Percentiles rank a stretch among this genome's conserved stretches.
Evolutionary conservation across 2,888 invertebrate species (phyloP).

Genomic region (Euplagia quadripunctaria): DNA sequence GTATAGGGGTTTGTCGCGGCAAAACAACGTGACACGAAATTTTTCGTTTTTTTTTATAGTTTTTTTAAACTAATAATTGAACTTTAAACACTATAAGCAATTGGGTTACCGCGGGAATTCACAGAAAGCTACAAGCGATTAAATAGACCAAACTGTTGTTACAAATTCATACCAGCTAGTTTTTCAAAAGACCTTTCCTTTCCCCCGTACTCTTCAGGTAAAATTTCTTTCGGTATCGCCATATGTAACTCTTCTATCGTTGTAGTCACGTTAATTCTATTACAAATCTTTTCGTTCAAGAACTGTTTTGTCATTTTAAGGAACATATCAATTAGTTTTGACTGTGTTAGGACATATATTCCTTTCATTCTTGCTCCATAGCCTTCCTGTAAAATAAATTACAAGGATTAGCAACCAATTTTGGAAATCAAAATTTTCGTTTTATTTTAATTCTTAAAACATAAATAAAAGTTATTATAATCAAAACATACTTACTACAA

Average conservation of each 20-base stretch:
- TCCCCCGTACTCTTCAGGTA: slow-evolving; percentile 68
- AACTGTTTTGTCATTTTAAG: slow-evolving; percentile 65
- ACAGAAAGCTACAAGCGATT: too few relatives aligned
- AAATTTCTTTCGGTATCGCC: slow-evolving; percentile 52
- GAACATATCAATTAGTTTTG: slow-evolving; percentile 67
- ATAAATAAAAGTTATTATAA: too few relatives aligned
- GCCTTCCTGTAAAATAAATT: slow-evolving; percentile 53
- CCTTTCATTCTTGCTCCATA: slow-evolving; percentile 54
- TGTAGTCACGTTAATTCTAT: slow-evolving; percentile 42
- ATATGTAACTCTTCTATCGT: slow-evolving; percentile 49
- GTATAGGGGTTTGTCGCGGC: too few relatives aligned
- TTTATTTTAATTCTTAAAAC: too few relatives aligned
- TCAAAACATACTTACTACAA: slow-evolving; percentile 46
- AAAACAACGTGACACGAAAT: too few relatives aligned
- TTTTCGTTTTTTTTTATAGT: too few relatives aligned
- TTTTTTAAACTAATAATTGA: too few relatives aligned
- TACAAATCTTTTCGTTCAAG: slow-evolving; percentile 33
- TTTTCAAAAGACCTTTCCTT: slow-evolving; percentile 13
- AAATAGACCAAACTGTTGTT: too few relatives aligned
- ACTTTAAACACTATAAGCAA: too few relatives aligned
- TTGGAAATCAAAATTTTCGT: not conserved
- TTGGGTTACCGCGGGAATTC: too few relatives aligned
- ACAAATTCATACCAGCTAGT: slow-evolving; percentile 11
- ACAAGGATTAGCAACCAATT: not conserved
- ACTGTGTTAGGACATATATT: slow-evolving; percentile 70